phyloP scores from a whole-genome alignment of 2,888 invertebrate genomes.

The Sarcophaga caerulescens region DNA sequence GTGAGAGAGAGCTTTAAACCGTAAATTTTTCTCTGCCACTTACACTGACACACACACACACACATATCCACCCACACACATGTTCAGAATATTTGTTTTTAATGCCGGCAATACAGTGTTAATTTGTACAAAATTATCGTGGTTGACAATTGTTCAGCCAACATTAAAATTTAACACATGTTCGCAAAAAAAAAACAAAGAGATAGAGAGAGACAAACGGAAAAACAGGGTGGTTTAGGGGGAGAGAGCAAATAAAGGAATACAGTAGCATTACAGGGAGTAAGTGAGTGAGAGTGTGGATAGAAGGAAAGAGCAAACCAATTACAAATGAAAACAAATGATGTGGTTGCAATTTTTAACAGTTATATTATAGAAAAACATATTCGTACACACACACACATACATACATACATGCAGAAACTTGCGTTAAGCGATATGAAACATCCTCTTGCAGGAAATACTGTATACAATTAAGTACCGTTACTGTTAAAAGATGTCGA shows the following conservation, averaged over 20 bases:
- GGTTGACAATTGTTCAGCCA: conserved; percentile 5
- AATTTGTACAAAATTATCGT: conserved; percentile 24
- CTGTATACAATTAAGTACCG: background rate
- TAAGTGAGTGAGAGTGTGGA: no score
- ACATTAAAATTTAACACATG: background rate
- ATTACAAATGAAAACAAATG: background rate
- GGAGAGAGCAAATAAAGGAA: background rate
- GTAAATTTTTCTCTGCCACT: background rate
- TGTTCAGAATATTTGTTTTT: background rate
- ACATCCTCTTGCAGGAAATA: background rate
- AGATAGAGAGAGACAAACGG: no score
- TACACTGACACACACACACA: background rate
- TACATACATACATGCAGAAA: no score
- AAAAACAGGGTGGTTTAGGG: background rate
- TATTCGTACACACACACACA: no score
- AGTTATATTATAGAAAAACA: background rate
- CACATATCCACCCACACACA: background rate
- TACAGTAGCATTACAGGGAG: background rate
- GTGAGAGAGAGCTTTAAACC: background rate
- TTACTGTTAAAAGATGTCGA: background rate
- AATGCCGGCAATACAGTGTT: conserved; percentile 15
- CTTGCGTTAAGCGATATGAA: no score
- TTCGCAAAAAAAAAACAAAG: background rate
- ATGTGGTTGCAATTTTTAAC: background rate
- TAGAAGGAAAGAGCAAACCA: no score